These are phyloP conservation scores for Ennomos quercinarius DNA, from an alignment of 2,888 invertebrate species.

Conservation along the genomic window DNA sequence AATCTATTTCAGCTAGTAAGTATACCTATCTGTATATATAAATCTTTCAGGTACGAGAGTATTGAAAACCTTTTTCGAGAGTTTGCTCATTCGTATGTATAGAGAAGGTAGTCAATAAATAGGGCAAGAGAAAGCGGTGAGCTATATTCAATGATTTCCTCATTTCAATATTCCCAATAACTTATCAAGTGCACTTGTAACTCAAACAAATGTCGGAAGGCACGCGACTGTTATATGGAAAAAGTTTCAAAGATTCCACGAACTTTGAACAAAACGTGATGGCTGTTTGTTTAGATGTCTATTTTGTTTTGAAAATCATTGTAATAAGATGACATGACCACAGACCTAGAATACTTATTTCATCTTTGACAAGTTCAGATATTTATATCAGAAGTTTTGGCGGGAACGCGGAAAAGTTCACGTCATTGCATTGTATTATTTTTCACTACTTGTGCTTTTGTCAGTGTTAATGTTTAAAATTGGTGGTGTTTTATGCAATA, in stretches of 20 bases:
- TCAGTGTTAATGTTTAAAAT: too few relatives aligned
- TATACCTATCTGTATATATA: background rate
- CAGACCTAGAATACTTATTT: too few relatives aligned
- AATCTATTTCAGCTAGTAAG: conserved; percentile 1
- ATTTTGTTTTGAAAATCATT: conserved; percentile 6
- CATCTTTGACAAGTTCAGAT: conserved; percentile 10
- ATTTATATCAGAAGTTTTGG: too few relatives aligned
- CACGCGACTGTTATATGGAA: conserved; percentile 58
- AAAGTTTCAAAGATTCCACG: conserved; percentile 55
- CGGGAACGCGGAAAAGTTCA: too few relatives aligned
- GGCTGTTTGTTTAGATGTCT: conserved; percentile 36
- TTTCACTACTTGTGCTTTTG: too few relatives aligned
- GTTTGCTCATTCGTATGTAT: background rate
- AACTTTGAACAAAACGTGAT: conserved; percentile 44
- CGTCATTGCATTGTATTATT: too few relatives aligned
- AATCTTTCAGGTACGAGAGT: background rate
- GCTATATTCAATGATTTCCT: conserved; percentile 42
- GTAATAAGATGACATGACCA: conserved; percentile 8
- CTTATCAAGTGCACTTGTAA: conserved; percentile 55
- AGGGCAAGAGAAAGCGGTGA: conserved; percentile 30
- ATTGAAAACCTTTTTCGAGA: too few relatives aligned
- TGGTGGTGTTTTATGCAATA: too few relatives aligned
- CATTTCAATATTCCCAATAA: conserved; percentile 53
- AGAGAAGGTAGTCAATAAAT: conserved; percentile 16
- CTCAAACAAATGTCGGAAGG: conserved; percentile 56